phyloP scores from a whole-genome alignment of 2,797 vertebrate species.

The Picus viridis region DNA sequence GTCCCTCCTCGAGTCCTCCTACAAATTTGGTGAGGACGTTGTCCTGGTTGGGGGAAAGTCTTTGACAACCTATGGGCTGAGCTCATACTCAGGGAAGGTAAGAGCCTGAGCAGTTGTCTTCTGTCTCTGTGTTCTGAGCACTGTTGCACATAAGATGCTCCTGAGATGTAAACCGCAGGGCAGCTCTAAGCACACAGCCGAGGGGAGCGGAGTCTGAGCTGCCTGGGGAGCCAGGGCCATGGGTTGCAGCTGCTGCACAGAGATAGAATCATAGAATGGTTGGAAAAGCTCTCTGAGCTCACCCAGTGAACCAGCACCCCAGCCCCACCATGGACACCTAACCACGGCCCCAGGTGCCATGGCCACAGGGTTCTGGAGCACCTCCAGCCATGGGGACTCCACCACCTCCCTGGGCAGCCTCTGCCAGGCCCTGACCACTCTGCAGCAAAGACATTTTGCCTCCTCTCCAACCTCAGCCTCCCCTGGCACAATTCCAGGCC shows the following conservation, averaged over 20 bases:
- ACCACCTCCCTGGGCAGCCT: no score
- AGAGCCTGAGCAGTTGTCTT: neutral
- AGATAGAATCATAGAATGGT: neutral
- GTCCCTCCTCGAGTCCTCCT: conserved; percentile 95
- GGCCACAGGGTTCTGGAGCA: no score
- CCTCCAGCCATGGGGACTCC: no score
- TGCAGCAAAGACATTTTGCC: no score
- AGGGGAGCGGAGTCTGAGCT: neutral
- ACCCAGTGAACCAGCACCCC: no score
- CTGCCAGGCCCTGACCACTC: no score
- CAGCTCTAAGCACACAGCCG: neutral
- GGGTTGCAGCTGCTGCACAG: neutral
- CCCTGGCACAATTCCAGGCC: no score
- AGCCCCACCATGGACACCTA: no score
- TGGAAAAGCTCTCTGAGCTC: no score
- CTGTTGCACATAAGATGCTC: neutral
- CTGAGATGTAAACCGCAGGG: neutral
- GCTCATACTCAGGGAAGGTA: conserved; percentile 94
- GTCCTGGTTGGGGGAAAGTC: conserved; percentile 97
- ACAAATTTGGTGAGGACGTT: conserved; percentile 93
- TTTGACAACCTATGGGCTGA: conserved; percentile 93
- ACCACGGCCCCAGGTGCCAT: no score
- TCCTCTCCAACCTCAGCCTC: no score
- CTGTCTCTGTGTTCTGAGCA: rapidly evolving
- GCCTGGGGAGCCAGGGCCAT: neutral